These are phyloP conservation scores for Holacanthella duospinosa DNA, from an alignment of 2,888 invertebrate genomes.

Conservation along the genomic window DNA sequence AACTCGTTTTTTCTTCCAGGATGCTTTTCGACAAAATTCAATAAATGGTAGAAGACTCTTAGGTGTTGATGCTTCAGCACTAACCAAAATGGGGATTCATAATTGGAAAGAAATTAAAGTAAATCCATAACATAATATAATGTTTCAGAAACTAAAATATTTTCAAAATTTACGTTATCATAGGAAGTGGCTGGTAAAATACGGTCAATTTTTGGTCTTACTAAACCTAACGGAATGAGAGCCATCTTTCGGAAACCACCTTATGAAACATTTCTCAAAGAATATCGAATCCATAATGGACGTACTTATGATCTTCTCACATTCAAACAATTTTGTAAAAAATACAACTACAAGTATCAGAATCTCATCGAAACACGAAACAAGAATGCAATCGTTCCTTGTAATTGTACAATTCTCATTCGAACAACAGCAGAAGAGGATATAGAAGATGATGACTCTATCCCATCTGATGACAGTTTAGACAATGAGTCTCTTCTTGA, in stretches of 20 bases:
- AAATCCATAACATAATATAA: background rate
- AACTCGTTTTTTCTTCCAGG: constrained; percentile 4
- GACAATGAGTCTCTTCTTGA: constrained; percentile 14
- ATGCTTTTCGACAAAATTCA: constrained; percentile 17
- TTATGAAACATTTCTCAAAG: constrained; percentile 23
- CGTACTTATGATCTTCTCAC: constrained; percentile 23
- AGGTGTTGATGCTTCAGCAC: constrained; percentile 20
- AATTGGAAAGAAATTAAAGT: constrained; percentile 20
- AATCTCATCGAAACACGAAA: constrained; percentile 8
- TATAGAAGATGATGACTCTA: background rate
- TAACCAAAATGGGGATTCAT: constrained; percentile 25
- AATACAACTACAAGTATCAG: constrained; percentile 22
- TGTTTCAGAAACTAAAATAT: background rate
- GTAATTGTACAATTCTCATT: constrained; percentile 7
- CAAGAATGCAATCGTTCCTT: constrained; percentile 23
- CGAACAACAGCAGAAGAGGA: background rate
- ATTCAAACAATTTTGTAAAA: constrained; percentile 24
- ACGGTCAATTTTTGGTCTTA: constrained; percentile 22
- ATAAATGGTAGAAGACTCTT: constrained; percentile 22
- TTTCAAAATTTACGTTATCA: background rate
- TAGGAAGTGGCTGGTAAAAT: constrained; percentile 21
- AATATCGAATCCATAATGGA: constrained; percentile 18
- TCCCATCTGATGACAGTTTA: background rate
- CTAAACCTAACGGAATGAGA: constrained; percentile 24
- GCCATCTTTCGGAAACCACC: constrained; percentile 23